Evolutionary conservation across 1,140 invertebrate genomes (phyloP).

Genomic region (Lepidotrigona ventralis): DNA sequence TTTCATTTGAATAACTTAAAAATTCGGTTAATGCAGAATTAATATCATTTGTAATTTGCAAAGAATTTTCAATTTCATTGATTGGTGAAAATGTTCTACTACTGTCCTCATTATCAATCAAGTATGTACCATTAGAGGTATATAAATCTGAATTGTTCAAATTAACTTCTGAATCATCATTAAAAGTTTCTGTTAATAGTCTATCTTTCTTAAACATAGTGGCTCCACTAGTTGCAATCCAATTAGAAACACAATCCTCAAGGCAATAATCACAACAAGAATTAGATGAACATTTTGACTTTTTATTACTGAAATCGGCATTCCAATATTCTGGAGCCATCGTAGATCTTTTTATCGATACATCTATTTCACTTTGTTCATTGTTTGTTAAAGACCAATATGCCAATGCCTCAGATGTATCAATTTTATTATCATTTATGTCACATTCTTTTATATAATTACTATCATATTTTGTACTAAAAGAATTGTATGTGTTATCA

Average conservation of each 20-base stretch:
- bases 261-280: not conserved
- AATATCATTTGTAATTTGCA: not conserved
- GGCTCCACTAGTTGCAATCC: not conserved
- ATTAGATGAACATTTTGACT: not conserved
- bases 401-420: not conserved
- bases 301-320: not conserved
- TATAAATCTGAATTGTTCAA: not conserved
- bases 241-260: not conserved
- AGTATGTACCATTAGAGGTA: too few species aligned
- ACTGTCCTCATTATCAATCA: not conserved
- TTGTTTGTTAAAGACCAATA: not conserved
- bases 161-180: not conserved
- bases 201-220: not conserved
- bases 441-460: not conserved
- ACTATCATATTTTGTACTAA: not conserved
- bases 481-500: not conserved
- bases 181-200: not conserved
- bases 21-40: not conserved
- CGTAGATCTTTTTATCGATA: not conserved
- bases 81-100: not conserved
- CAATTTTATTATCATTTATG: conserved; percentile 28
- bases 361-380: not conserved
- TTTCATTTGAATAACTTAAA: not conserved
- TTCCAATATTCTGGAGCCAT: not conserved
- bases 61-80: not conserved